Evolutionary conservation across 2,797 vertebrate genomes (phyloP).

Genomic region (Enteromius anoplus): DNA sequence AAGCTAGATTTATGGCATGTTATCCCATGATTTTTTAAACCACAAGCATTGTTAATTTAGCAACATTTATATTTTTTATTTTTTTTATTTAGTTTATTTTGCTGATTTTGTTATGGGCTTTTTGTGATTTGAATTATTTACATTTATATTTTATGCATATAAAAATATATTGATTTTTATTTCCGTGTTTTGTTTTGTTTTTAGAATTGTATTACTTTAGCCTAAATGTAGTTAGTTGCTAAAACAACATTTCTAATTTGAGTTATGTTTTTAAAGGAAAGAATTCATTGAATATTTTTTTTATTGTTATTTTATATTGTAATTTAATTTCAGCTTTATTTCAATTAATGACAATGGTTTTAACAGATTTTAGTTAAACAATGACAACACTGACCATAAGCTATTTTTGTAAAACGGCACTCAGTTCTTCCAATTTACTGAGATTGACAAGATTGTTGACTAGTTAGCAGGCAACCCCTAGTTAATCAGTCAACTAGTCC

Average conservation of each 20-base stretch:
- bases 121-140: not conserved
- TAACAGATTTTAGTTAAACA: not conserved
- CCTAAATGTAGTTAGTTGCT: not conserved
- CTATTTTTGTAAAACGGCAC: not conserved
- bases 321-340: not conserved
- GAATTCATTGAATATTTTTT: not conserved
- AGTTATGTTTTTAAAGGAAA: not conserved
- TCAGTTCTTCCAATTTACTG: not conserved
- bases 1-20: not conserved
- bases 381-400: not conserved
- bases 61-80: too few species aligned
- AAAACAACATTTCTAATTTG: not conserved
- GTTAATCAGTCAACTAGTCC: not conserved
- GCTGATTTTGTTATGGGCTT: not conserved
- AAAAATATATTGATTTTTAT: not conserved
- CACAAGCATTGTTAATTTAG: not conserved
- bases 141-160: not conserved
- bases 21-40: not conserved
- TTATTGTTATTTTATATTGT: too few species aligned
- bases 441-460: not conserved
- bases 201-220: not conserved
- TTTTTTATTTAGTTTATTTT: not conserved
- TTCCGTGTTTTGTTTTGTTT: not conserved
- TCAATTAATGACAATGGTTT: not conserved
- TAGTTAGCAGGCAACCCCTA: not conserved